Conservation (phyloP, 2,113 vertebrate species). For the Engystomops pustulosus region DNA sequence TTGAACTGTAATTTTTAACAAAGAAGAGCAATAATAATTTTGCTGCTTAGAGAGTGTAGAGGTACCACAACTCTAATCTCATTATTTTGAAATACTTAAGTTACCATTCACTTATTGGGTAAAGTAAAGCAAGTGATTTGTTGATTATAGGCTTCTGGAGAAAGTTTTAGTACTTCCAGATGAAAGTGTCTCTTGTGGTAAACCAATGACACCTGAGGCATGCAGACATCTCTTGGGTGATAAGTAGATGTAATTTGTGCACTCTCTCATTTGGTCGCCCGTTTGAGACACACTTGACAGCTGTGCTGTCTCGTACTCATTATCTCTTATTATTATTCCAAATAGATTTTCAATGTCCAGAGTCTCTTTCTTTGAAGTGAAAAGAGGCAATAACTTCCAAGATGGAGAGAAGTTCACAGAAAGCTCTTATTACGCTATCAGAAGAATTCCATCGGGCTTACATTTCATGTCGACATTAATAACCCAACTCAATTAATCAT, state of each 20-base stretch:
- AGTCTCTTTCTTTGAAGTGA: constrained; percentile 22
- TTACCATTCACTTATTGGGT: not conserved
- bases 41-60: not conserved
- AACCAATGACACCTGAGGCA: not conserved
- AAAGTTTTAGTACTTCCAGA: not conserved
- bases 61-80: not conserved
- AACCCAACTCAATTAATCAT: constrained; percentile 47
- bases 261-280: not conserved
- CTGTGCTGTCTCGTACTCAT: constrained; percentile 31
- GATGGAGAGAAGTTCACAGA: constrained; percentile 16
- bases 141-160: not conserved
- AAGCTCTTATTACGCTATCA: constrained; percentile 41
- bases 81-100: not conserved
- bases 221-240: not conserved
- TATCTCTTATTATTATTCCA: constrained; percentile 29
- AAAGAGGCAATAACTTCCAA: not conserved
- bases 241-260: not conserved
- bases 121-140: not conserved
- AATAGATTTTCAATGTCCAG: constrained; percentile 27
- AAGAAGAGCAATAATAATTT: not conserved
- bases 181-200: not conserved
- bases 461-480: constrained; percentile 36
- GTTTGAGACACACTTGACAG: not conserved
- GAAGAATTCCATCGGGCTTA: constrained; percentile 32
- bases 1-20: no score